Conservation (phyloP, 2,113 vertebrate species). For the Rhinopomastus cyanomelas region DNA sequence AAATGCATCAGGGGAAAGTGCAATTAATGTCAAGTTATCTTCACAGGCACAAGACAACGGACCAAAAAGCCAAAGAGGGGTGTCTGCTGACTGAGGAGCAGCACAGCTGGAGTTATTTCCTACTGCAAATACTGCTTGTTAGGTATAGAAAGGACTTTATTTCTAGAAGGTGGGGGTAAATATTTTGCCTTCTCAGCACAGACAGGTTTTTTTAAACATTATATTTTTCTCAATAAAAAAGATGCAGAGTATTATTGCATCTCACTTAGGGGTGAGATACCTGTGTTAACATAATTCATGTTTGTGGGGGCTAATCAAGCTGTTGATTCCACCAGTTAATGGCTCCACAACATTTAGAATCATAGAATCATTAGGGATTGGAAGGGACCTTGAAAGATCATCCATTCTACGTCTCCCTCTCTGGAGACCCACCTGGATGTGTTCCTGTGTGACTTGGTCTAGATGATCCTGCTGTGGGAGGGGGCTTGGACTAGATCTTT, state of each 20-base stretch:
- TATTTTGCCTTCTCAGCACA: conserved; percentile 23
- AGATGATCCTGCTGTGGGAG: too few relatives aligned
- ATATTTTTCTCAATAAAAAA: not conserved
- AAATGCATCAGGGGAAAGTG: not conserved
- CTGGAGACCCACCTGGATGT: too few relatives aligned
- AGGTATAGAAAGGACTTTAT: not conserved
- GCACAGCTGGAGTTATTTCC: conserved; percentile 28
- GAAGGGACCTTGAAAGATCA: too few relatives aligned
- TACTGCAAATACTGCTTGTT: conserved; percentile 20
- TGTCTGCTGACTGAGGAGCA: not conserved
- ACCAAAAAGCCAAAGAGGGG: not conserved
- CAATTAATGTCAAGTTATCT: not conserved
- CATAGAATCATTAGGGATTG: too few relatives aligned
- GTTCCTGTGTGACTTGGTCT: too few relatives aligned
- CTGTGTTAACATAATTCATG: conserved; percentile 19
- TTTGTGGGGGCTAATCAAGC: conserved; percentile 14
- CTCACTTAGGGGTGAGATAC: not conserved
- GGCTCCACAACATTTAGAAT: not conserved
- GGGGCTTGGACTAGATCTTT: too few relatives aligned
- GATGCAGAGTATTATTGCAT: not conserved
- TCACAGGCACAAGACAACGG: not conserved
- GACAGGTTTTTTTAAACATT: not conserved
- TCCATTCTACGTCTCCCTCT: too few relatives aligned
- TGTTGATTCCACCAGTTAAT: conserved; percentile 3
- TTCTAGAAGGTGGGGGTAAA: not conserved